Evolutionary conservation across 1,140 invertebrate species (phyloP), one percentile per base, ranked within the genome.

Genomic region (Triops longicaudatus): DNA sequence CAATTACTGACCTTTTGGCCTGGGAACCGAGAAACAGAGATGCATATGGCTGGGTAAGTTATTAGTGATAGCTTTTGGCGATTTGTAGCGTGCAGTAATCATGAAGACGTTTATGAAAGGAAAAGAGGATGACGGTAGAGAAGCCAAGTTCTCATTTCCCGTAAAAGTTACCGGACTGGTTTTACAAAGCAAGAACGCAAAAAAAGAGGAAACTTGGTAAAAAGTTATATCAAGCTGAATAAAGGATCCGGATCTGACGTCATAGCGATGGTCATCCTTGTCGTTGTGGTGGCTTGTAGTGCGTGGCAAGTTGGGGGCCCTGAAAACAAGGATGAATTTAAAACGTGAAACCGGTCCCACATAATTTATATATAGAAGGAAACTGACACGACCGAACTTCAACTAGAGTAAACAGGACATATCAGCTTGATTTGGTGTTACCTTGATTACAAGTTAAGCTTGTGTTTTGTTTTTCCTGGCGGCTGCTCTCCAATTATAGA

Each of bases 1-100:
- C 50, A 63, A 63, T 63, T 63, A 63, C 50, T 63, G 50, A 63
- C 50, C 50, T 63, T 37, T 63, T 63, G 50, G 50, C 50, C 50
- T 63, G 50, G 50, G 0, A 17, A 37, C 31, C 31, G 31, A 3
- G 6, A 22, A 63, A 14, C 22, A 63, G 10, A 63, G 50, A 63
- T 63, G 50, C 50, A 63, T 63, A 63, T 63, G 50, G 50, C 50
- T 63, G 14, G 50, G 22, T 63, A 63, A 37, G 50, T 63, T 63
- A 22, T 63, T 63, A 17, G 50, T 63, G 10, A 63, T 63, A 63
- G 50, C n/a, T 63, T 63, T n/a, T 63, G 50, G 50, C 50, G 50
- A 63, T 63, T 37, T 37, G 50, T 63, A 63, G 50, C 22, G 50
- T 63, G 50, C 4, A 63, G 50, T 63, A 63, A 63, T 63, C 14